Base-by-base conservation (phyloP, 1,140 invertebrate species). In the Apolygus lucorum region DNA sequence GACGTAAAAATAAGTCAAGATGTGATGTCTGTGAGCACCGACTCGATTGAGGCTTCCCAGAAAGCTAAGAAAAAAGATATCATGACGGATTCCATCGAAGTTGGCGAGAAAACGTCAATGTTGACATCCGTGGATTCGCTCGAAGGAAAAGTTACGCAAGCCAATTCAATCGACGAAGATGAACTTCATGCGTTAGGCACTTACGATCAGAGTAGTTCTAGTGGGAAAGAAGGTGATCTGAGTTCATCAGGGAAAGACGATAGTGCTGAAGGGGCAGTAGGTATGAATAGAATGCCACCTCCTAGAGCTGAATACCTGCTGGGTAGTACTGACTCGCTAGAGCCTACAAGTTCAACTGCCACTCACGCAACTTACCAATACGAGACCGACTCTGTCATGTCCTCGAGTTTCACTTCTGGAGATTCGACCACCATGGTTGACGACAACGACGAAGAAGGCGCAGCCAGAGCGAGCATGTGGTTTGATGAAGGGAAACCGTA, bases 311-410 rank as follows among this genome's bases (percentile, higher is more conserved):
- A 76, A 21, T 69, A 72, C 52, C 84, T 87, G 82, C 76, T 85
- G 22, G 86, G 85, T n/a, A 88, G 86, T 74, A 87, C 84, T 1
- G 86, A 87, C 71, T 88, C 86, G 67, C 73, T 87, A 22, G 86
- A 87, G 72, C 85, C 85, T 11, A 86, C 87, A 0, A 90, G 87
- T 74, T 90, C 89, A 1, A 88, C 88, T 17, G 89, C 88, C 0
- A 91, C 89, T 0, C 85, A 89, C 75, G 90, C 90, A 21, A 91
- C 89, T n/a, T 91, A 89, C 75, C 89, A 90, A 74, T 89, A 88
- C 75, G 89, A 91, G 78, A 88, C 87, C 0, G 89, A 91, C 75
- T 91, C 90, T 0, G 83, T 89, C 22, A 90, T 90, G 86, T 91
- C 89, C 2, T 88, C 88, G 21, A 91, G 89, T 78, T 84, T 91